A percentile compares a stretch with the other conserved stretches of the same genome.
Conservation (phyloP, 1,140 invertebrate species). For the Brachionus rubens region DNA sequence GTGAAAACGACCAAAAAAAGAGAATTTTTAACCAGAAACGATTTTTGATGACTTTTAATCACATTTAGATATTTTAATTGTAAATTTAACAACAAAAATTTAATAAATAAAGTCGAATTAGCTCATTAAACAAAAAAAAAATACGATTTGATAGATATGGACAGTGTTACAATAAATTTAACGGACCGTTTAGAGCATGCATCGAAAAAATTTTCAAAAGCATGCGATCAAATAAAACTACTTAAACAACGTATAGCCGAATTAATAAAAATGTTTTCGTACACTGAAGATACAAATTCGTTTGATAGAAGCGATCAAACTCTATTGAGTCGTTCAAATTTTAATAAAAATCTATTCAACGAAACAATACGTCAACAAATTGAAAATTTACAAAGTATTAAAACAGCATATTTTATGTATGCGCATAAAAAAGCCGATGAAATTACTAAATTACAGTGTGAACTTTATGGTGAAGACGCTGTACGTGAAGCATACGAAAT, state of each 20-base stretch:
- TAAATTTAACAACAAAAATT: neutral
- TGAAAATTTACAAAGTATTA: conserved; percentile 38
- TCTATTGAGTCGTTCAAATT: neutral
- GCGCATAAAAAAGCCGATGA: conserved; percentile 40
- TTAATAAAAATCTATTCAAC: conserved; percentile 38
- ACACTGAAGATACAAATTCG: neutral
- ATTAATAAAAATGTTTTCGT: conserved; percentile 36
- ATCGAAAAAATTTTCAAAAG: conserved; percentile 41
- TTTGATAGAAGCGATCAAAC: neutral
- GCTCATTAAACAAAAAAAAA: neutral
- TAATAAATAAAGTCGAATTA: neutral
- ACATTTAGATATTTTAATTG: neutral
- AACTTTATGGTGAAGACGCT: conserved; percentile 34
- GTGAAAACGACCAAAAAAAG: too few relatives aligned
- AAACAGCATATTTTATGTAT: conserved; percentile 40
- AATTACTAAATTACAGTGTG: conserved; percentile 39
- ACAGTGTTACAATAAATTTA: neutral
- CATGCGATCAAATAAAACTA: conserved; percentile 42
- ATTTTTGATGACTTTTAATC: too few relatives aligned
- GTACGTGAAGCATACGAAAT: conserved; percentile 25
- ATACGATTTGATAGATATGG: neutral
- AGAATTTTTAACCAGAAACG: too few relatives aligned
- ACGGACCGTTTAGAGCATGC: neutral
- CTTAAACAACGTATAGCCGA: conserved; percentile 31
- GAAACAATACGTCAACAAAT: conserved; percentile 41